Evolutionary conservation across 2,888 invertebrate species (phyloP), one percentile per base, ranked within the genome.

Genomic region (Agonopterix arenella): DNA sequence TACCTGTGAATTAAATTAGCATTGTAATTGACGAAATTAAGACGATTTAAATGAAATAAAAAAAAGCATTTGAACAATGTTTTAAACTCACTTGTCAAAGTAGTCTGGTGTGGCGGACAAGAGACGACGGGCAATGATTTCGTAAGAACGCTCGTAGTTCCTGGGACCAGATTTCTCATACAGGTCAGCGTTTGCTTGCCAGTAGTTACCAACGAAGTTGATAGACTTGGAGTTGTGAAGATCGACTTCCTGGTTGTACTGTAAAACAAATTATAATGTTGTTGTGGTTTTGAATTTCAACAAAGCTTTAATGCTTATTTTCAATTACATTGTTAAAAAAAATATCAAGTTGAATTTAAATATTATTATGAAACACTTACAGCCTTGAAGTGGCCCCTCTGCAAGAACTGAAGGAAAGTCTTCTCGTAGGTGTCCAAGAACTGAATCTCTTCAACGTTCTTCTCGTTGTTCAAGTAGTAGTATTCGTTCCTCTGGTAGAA

Each of bases 391-490:
- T 91, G 90, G 46, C 90, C 89, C 64, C 92, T 75, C 57, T 85
- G 77, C 45, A 86, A 60, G 52, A 92, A 84, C 52, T 91, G 81
- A 56, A 90, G 66, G 76, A 84, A 85, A 11, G 71, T 71, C 53
- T 89, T 84, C 65, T 92, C 91, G 74, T 92, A 93, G 51, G 89
- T 80, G 58, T 91, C 85, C 81, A 93, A 91, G 62, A 92, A 89
- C 50, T 90, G 74, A 18, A 86, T 56, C 48, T 76, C 68, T 57
- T 93, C 86, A 11, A 71, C 65, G 54, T 84, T 76, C 13, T 74
- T 72, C 84, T 91, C 88, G 69, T 59, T 68, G 46, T 79, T 90
- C 49, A 93, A 76, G 50, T 90, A 84, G 79, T 92, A 94, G 81
- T 92, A 53, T 63, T 90, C 88, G 55, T 90, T 90, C 60, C 92